Percentiles rank a stretch among this genome's conserved stretches.
Evolutionary conservation across 2,113 vertebrate species (phyloP).

Genomic region (Rhabdornis inornatus): DNA sequence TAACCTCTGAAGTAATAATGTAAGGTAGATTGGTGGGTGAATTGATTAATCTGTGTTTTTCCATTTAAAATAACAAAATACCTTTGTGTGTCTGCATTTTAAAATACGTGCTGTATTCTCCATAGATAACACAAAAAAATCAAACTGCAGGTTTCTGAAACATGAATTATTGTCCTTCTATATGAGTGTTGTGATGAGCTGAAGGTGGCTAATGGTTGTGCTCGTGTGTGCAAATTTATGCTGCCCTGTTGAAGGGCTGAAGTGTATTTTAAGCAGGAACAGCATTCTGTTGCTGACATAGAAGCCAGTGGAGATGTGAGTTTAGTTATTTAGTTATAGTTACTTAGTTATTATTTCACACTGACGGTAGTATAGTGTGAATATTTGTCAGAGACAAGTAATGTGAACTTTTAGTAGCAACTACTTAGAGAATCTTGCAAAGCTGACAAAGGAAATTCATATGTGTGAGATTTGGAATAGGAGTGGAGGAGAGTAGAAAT

Average conservation of each 20-base stretch:
- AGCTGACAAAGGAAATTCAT: background rate
- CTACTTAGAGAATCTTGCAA: background rate
- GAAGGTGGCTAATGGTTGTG: background rate
- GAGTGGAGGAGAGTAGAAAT: background rate
- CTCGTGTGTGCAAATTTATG: fast-evolving
- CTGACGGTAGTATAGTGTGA: background rate
- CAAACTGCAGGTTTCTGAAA: background rate
- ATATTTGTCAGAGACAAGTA: background rate
- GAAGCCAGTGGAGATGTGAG: background rate
- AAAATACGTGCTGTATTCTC: background rate
- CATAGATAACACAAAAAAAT: background rate
- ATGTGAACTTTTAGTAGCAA: background rate
- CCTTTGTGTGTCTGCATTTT: background rate
- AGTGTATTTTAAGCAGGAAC: background rate
- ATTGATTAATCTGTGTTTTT: background rate
- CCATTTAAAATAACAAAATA: background rate
- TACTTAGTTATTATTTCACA: background rate
- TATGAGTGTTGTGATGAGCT: background rate
- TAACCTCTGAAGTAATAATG: background rate
- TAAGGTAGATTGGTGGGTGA: background rate
- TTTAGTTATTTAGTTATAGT: background rate
- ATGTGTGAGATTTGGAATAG: background rate
- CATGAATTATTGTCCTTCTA: background rate
- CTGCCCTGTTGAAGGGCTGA: background rate
- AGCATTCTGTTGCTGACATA: background rate